phyloP scores from a whole-genome alignment of 2,888 invertebrate species.

The Oscheius sp. region DNA sequence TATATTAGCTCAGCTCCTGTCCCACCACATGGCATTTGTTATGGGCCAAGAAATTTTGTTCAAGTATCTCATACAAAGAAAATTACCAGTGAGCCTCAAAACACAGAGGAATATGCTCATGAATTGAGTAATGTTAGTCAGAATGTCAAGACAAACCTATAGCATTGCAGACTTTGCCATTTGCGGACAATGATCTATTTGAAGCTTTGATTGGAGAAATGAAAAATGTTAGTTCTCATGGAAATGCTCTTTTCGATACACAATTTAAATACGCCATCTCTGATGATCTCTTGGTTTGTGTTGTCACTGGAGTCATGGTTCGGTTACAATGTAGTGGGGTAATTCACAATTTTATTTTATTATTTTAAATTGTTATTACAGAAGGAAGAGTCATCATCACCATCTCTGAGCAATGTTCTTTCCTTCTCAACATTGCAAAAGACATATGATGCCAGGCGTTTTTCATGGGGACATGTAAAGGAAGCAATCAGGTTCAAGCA shows the following conservation, averaged over 20 bases:
- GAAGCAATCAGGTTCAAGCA: slow-evolving; percentile 52
- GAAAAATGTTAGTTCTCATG: slow-evolving; percentile 37
- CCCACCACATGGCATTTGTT: slow-evolving; percentile 39
- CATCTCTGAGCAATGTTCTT: slow-evolving; percentile 43
- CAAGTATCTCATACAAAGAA: slow-evolving; percentile 46
- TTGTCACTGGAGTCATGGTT: slow-evolving; percentile 45
- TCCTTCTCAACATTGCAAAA: slow-evolving; percentile 43
- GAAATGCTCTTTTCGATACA: slow-evolving; percentile 44
- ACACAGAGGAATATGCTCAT: slow-evolving; percentile 40
- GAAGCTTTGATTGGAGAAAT: slow-evolving; percentile 42
- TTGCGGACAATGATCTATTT: slow-evolving; percentile 48
- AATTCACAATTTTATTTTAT: background rate
- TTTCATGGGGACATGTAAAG: slow-evolving; percentile 52
- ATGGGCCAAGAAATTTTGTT: slow-evolving; percentile 32
- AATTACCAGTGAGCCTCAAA: slow-evolving; percentile 40
- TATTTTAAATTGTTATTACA: slow-evolving; percentile 24
- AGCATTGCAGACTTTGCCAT: slow-evolving; percentile 43
- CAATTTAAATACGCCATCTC: slow-evolving; percentile 37
- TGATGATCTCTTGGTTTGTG: slow-evolving; percentile 44
- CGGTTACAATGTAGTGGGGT: slow-evolving; percentile 44
- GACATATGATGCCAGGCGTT: slow-evolving; percentile 45
- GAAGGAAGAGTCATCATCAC: slow-evolving; percentile 45
- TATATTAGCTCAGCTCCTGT: slow-evolving; percentile 39
- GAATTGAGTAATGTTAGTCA: slow-evolving; percentile 43
- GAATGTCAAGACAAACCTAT: background rate